Percentiles rank a stretch among this genome's conserved stretches.
Evolutionary conservation across 2,113 vertebrate species (phyloP).

Genomic region (Leptodactylus fuscus): DNA sequence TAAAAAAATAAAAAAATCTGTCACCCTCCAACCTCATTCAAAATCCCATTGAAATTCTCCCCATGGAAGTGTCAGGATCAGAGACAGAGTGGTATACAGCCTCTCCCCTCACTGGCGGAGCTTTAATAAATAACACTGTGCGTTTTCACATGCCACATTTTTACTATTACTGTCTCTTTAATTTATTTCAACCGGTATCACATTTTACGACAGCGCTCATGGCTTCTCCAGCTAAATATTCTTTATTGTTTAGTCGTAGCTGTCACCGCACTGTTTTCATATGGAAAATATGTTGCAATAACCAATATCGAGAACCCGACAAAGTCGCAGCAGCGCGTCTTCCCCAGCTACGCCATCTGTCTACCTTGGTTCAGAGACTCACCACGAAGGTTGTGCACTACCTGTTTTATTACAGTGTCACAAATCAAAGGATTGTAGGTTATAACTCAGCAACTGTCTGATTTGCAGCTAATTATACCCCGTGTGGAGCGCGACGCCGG

Average conservation of each 20-base stretch:
- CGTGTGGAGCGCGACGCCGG: neutral
- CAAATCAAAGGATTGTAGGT: constrained; percentile 18
- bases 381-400: neutral
- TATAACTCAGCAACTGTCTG: constrained; percentile 24
- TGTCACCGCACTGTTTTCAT: constrained; percentile 40
- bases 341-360: constrained; percentile 24
- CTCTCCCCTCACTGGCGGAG: neutral
- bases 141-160: constrained; percentile 46
- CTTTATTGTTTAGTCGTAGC: constrained; percentile 29
- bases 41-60: constrained; percentile 25
- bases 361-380: constrained; percentile 12
- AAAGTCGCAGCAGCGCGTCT: neutral
- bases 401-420: constrained; percentile 19
- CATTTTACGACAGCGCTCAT: constrained; percentile 34
- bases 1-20: too few species aligned
- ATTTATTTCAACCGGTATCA: constrained; percentile 37
- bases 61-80: neutral
- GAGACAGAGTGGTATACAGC: neutral
- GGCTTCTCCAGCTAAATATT: constrained; percentile 46
- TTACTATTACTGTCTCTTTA: constrained; percentile 46
- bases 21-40: too few species aligned
- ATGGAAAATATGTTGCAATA: constrained; percentile 46
- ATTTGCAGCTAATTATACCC: constrained; percentile 31
- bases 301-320: constrained; percentile 22
- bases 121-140: constrained; percentile 41